Base-by-base conservation (phyloP, 64 coral and sea anemone genomes). In the Exaiptasia diaphana region DNA sequence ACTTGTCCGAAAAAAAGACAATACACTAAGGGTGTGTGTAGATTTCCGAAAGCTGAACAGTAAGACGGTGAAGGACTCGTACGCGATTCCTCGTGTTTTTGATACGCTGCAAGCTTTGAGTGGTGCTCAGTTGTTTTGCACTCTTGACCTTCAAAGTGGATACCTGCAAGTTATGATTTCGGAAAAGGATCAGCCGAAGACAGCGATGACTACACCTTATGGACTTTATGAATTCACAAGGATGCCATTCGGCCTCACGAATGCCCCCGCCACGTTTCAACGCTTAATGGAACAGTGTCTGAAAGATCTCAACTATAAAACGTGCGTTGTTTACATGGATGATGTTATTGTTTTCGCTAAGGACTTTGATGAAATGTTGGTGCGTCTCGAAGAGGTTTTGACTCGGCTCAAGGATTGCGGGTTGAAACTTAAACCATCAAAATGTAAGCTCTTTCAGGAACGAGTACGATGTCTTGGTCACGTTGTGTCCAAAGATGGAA, bases 211-310 rank as follows among this genome's bases (percentile, higher is more conserved):
- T 3, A 89, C 86, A 18, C 67, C 77, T 2, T 81, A 74, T 20
- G 67, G 86, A 24, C 54, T 74, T 13, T 89, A 49, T 28, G 65
- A 89, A 58, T 82, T 45, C 58, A 74, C 33, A 4, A 32, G 77
- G 14, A 89, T 89, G 86, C 65, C 68, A 0, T 89, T 82, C 36
- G 86, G 86, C 46, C 41, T 89, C 9, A 89, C 67, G 8, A 74
- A 89, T 74, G 86, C 77, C 5, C 67, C 65, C 5, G 86, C 86
- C 3, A 75, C 86, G 0, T 80, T 88, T 60, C 76, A 80, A 42
- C 59, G 50, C 17, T 23, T 88, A 7, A 78, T 78, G 84, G 84
- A 76, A 48, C 21, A 65, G 36, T 76, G 72, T 49, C 44, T 87
- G 46, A 14, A 52, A 30, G 58, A 68, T 26, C 73, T 87, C 1